Evolutionary conservation across 2,888 invertebrate genomes (phyloP).

Genomic region (Lasioglossum oenotherae): DNA sequence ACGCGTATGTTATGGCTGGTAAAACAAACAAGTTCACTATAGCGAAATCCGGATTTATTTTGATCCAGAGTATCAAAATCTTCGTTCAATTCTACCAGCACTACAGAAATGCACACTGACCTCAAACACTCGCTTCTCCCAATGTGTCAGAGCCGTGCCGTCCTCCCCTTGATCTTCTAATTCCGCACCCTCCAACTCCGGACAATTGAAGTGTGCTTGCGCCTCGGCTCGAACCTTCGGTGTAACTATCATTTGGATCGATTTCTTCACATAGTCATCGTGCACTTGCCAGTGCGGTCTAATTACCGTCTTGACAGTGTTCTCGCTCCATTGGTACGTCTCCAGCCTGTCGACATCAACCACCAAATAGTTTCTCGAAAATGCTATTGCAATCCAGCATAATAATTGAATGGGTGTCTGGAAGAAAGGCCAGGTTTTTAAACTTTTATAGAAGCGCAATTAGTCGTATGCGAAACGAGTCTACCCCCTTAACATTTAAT

Average conservation of each 20-base stretch:
- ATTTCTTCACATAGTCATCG: slow-evolving; percentile 90
- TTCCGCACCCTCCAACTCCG: slow-evolving; percentile 96
- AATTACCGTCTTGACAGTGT: slow-evolving; percentile 92
- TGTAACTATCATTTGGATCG: slow-evolving; percentile 95
- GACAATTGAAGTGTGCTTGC: slow-evolving; percentile 94
- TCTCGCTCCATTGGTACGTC: slow-evolving; percentile 97
- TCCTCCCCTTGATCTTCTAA: slow-evolving; percentile 99
- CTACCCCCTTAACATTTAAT: too few species aligned
- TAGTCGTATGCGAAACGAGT: too few species aligned
- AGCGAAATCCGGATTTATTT: neutral
- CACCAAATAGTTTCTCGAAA: neutral
- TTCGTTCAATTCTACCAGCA: neutral
- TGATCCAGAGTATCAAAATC: neutral
- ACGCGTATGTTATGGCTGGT: neutral
- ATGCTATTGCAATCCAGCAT: too few species aligned
- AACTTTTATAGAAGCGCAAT: too few species aligned
- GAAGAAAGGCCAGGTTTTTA: too few species aligned
- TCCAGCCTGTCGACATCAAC: slow-evolving; percentile 87
- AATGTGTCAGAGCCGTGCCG: slow-evolving; percentile 98
- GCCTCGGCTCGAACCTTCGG: slow-evolving; percentile 96
- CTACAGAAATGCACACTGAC: slow-evolving; percentile 84
- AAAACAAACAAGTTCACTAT: neutral
- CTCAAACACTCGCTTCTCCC: slow-evolving; percentile 99
- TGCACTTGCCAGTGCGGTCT: slow-evolving; percentile 91
- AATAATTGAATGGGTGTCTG: too few species aligned